Evolutionary conservation across 1,140 invertebrate species (phyloP).

Genomic region (Neotoxoptera formosana): DNA sequence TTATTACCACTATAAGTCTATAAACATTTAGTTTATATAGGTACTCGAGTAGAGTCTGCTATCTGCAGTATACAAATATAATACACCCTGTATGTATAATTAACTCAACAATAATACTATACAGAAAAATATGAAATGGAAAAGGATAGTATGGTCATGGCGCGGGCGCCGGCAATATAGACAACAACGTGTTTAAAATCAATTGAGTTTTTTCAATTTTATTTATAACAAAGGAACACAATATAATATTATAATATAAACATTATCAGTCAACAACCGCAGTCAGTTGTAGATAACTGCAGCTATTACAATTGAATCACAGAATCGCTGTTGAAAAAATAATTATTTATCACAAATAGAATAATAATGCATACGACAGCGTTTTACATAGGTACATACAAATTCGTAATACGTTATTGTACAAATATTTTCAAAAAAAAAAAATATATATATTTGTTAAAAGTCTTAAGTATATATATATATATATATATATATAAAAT

Average conservation of each 20-base stretch:
- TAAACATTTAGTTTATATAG: background rate
- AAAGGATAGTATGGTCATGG: background rate
- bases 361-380: constrained; percentile 21
- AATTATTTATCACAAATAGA: constrained; percentile 40
- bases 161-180: background rate
- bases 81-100: background rate
- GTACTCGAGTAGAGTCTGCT: background rate
- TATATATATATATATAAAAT: background rate
- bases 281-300: background rate
- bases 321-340: constrained; percentile 55
- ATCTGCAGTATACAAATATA: background rate
- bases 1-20: background rate
- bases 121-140: background rate
- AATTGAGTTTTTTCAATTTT: background rate
- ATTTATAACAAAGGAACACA: constrained; percentile 22
- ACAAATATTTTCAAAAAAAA: background rate
- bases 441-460: constrained; percentile 27
- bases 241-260: constrained; percentile 21
- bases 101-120: background rate
- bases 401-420: constrained; percentile 36
- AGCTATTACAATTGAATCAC: constrained; percentile 39
- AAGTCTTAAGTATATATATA: background rate
- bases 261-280: background rate
- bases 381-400: constrained; percentile 29
- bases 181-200: constrained; percentile 19